Conservation (phyloP, 2,113 vertebrate genomes). For the Prochilodus magdalenae region DNA sequence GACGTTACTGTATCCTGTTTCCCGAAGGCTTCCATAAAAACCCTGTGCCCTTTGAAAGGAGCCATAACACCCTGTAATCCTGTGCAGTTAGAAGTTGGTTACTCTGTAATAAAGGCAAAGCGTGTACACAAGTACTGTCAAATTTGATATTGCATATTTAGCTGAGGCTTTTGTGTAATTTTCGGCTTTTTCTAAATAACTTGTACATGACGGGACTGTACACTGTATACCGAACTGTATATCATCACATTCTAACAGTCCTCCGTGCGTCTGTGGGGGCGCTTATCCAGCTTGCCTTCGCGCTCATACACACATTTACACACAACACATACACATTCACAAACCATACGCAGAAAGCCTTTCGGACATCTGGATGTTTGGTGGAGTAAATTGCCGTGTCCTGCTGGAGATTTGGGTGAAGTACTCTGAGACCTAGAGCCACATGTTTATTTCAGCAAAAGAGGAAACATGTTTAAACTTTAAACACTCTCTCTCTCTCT, state of each 20-base stretch:
- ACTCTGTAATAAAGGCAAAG: too few species aligned
- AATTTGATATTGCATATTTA: too few species aligned
- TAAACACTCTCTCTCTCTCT: neutral
- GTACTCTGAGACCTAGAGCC: slow-evolving; percentile 16
- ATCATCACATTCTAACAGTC: neutral
- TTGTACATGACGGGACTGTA: too few species aligned
- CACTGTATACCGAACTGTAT: too few species aligned
- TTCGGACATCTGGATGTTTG: slow-evolving; percentile 10
- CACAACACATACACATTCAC: neutral
- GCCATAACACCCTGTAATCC: too few species aligned
- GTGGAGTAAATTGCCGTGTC: slow-evolving; percentile 12
- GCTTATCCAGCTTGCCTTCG: neutral
- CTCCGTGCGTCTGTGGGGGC: neutral
- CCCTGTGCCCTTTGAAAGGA: too few species aligned
- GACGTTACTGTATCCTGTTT: too few species aligned
- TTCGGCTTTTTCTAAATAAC: too few species aligned
- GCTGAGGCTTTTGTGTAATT: too few species aligned
- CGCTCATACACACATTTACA: neutral
- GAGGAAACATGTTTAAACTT: neutral
- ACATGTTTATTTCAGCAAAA: neutral
- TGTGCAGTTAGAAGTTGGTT: too few species aligned
- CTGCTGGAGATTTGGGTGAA: slow-evolving; percentile 13
- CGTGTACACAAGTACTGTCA: too few species aligned
- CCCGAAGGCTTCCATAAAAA: too few species aligned
- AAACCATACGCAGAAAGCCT: neutral